A percentile compares a stretch with the other conserved stretches of the same genome.
Conservation (phyloP, 2,113 vertebrate genomes). For the Brachirus orientalis region DNA sequence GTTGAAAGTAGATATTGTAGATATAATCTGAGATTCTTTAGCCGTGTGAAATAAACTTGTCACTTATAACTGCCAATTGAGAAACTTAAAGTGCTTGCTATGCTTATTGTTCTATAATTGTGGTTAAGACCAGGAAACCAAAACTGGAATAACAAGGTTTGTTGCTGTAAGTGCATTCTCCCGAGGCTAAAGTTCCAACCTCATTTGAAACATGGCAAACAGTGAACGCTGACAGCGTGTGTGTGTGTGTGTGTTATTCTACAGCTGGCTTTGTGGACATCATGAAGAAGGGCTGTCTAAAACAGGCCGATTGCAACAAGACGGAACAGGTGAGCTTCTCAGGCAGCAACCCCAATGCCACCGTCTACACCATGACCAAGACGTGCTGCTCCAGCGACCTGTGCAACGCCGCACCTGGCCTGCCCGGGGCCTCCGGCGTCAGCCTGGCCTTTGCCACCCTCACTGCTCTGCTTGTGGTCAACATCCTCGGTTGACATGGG, state of each 20-base stretch:
- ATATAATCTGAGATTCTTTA: too few relatives aligned
- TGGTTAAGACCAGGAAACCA: neutral
- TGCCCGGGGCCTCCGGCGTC: slow-evolving; percentile 29
- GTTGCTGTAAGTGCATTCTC: neutral
- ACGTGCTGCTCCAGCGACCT: slow-evolving; percentile 77
- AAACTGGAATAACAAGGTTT: slow-evolving; percentile 1
- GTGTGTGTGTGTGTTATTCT: slow-evolving; percentile 1
- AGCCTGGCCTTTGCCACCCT: slow-evolving; percentile 57
- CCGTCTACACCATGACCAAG: slow-evolving; percentile 55
- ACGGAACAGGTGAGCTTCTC: neutral
- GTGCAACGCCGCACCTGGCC: slow-evolving; percentile 72
- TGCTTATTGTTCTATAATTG: neutral
- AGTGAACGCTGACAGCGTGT: neutral
- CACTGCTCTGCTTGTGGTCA: slow-evolving; percentile 59
- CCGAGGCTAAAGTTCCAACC: neutral
- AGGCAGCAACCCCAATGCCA: neutral
- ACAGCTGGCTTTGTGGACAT: slow-evolving; percentile 21
- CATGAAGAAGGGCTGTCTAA: slow-evolving; percentile 74
- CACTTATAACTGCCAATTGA: neutral
- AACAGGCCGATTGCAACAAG: slow-evolving; percentile 25
- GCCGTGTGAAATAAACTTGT: neutral
- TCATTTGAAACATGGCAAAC: neutral
- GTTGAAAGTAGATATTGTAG: too few relatives aligned
- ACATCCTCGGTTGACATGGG: slow-evolving; percentile 60
- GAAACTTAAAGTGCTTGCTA: too few relatives aligned